These are phyloP conservation scores for Helicoverpa zea DNA, from an alignment of 1,140 invertebrate species.

Conservation along the genomic window DNA sequence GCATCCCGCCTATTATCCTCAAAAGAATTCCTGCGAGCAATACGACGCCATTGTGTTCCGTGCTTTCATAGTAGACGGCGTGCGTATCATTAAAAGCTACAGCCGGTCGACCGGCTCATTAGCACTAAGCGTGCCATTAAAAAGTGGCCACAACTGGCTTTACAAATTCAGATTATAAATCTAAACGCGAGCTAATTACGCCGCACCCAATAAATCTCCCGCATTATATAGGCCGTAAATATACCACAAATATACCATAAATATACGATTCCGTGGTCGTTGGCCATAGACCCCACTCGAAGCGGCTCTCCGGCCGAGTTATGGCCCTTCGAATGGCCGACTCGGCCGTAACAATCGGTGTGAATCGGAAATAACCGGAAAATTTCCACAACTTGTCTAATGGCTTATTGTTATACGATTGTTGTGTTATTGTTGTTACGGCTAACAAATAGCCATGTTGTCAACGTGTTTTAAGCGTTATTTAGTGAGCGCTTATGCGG, in stretches of 20 bases:
- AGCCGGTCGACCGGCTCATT: conserved; percentile 63
- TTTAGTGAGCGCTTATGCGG: conserved; percentile 64
- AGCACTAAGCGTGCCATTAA: conserved; percentile 67
- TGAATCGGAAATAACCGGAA: conserved; percentile 85
- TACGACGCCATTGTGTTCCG: not conserved
- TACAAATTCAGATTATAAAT: conserved; percentile 66
- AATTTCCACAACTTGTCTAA: conserved; percentile 84
- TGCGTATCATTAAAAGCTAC: conserved; percentile 43
- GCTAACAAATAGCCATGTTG: conserved; percentile 70
- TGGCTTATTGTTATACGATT: conserved; percentile 81
- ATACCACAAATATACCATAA: conserved; percentile 69
- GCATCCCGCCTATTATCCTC: conserved; percentile 46
- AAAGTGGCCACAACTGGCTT: conserved; percentile 59
- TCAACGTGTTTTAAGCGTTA: conserved; percentile 65
- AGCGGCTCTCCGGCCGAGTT: conserved; percentile 70
- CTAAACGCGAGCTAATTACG: conserved; percentile 76
- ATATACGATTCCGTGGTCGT: conserved; percentile 69
- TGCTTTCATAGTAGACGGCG: conserved; percentile 25
- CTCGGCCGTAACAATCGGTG: conserved; percentile 79
- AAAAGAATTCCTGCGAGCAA: conserved; percentile 35
- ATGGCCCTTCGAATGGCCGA: conserved; percentile 72
- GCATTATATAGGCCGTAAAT: conserved; percentile 77
- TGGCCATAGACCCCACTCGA: conserved; percentile 83
- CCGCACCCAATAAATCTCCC: conserved; percentile 75
- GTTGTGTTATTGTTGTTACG: conserved; percentile 77